Percentiles rank a stretch among this genome's conserved stretches.
These are phyloP conservation scores for Coleophora flavipennella DNA, from an alignment of 2,888 invertebrate genomes.

Conservation along the genomic window DNA sequence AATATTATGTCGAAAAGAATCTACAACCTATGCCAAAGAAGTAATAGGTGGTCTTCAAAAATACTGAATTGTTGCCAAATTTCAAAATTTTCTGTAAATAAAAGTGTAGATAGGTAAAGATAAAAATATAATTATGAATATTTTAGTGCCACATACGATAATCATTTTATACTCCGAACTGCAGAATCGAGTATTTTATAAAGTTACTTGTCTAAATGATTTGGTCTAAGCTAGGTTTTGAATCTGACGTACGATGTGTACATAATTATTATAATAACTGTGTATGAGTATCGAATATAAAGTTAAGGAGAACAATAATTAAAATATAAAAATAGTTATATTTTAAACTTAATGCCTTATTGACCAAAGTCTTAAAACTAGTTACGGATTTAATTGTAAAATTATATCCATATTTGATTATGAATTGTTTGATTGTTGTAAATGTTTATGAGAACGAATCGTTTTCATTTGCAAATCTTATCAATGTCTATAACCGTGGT, in stretches of 20 bases:
- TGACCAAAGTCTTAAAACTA: constrained; percentile 74
- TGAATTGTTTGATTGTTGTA: constrained; percentile 66
- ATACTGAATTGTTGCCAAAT: constrained; percentile 43
- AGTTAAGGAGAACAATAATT: constrained; percentile 70
- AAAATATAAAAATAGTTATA: constrained; percentile 58
- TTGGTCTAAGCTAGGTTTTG: constrained; percentile 19
- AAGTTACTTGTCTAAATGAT: constrained; percentile 1
- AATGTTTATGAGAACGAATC: constrained; percentile 53
- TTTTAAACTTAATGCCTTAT: constrained; percentile 73
- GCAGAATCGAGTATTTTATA: constrained; percentile 25
- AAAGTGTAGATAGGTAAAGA: constrained; percentile 52
- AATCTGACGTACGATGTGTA: constrained; percentile 32
- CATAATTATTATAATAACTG: constrained; percentile 57
- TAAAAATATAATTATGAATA: constrained; percentile 24
- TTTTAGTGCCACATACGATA: constrained; percentile 46
- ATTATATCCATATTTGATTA: constrained; percentile 56
- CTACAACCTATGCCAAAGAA: not conserved
- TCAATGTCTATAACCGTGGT: constrained; percentile 49
- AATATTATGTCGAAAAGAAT: no score
- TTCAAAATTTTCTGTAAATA: constrained; percentile 46
- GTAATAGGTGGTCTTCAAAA: not conserved
- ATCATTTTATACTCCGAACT: constrained; percentile 46
- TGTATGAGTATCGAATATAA: constrained; percentile 55
- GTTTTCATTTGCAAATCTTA: constrained; percentile 56
- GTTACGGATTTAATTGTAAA: constrained; percentile 57